phyloP scores from a whole-genome alignment of 2,888 invertebrate genomes.

The Diachrysia chrysitis region DNA sequence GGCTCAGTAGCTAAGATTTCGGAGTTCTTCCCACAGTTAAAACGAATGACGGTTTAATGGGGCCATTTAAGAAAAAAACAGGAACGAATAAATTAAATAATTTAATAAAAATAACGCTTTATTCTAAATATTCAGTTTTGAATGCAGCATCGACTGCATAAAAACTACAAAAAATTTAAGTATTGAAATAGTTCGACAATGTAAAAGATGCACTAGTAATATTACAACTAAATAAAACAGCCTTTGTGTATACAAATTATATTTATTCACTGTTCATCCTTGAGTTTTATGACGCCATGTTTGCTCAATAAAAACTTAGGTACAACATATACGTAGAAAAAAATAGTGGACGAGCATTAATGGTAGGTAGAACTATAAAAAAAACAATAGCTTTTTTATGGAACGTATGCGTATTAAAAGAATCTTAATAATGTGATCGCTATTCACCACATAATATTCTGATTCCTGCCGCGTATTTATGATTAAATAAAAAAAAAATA shows the following conservation, averaged over 20 bases:
- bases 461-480: too few species aligned
- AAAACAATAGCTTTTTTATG: background rate
- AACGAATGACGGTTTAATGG: too few species aligned
- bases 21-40: background rate
- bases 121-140: too few species aligned
- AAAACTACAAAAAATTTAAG: too few species aligned
- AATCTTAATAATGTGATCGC: background rate
- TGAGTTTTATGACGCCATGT: slow-evolving; percentile 24
- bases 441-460: background rate
- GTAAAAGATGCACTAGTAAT: too few species aligned
- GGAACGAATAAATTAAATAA: too few species aligned
- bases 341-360: slow-evolving; percentile 1
- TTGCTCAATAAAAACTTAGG: slow-evolving; percentile 27
- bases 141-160: too few species aligned
- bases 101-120: too few species aligned
- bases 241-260: slow-evolving; percentile 27
- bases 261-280: slow-evolving; percentile 27
- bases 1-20: background rate
- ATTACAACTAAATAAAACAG: background rate
- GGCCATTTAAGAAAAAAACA: too few species aligned
- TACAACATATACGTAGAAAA: slow-evolving; percentile 8
- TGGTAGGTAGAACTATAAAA: background rate
- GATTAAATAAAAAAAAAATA: too few species aligned
- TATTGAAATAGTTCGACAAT: too few species aligned
- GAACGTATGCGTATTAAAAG: background rate